Evolutionary conservation across 2,797 vertebrate species (phyloP), one percentile per base, ranked within the genome.

Genomic region (Mus caroli): DNA sequence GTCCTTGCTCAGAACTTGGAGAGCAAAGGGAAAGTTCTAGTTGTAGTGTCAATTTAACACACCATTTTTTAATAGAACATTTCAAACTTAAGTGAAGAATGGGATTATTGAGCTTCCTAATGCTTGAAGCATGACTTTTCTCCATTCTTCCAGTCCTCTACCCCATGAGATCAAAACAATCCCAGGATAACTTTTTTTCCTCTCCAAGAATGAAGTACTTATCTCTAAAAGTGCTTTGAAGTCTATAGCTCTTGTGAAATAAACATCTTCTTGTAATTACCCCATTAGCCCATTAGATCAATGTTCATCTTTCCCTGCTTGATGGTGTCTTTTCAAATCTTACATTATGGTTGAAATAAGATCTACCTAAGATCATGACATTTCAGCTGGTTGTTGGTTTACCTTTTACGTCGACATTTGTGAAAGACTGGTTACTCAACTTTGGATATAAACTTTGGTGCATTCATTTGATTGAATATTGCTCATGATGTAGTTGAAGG

Each of bases 21-120:
- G 88, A 82, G 12, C 34, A 83, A 40, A 90, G 28, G n/a, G 13
- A 46, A 95, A 96, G 31, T 90, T 64, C 11, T 95, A 71, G 22
- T 95, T 97, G 78, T 75, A 97, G 85, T 75, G 93, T 64, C 0
- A 97, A 93, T 97, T 88, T 58, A 2, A 20, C 37, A 52, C 71
- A 37, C 7, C 1, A 15, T 50, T 84, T 58, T 64, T 78, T 94
- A 46, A n/a, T 82, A 20, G 56, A 69, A 92, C 20, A 5, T 88
- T 85, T 88, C 56, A 88, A 94, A 62, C 26, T 76, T n/a, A 73
- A 15, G 73, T 20, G 46, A 91, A 93, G 85, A 85, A 86, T 43
- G 40, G 4, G 40, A 79, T 58, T 6, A 22, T 9, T 5, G 19
- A 75, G 15, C 10, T 87, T 96, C 75, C 60, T 10, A 37, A 71